Base-by-base conservation (phyloP, 2,888 invertebrate species). In the Drosophila monieri region DNA sequence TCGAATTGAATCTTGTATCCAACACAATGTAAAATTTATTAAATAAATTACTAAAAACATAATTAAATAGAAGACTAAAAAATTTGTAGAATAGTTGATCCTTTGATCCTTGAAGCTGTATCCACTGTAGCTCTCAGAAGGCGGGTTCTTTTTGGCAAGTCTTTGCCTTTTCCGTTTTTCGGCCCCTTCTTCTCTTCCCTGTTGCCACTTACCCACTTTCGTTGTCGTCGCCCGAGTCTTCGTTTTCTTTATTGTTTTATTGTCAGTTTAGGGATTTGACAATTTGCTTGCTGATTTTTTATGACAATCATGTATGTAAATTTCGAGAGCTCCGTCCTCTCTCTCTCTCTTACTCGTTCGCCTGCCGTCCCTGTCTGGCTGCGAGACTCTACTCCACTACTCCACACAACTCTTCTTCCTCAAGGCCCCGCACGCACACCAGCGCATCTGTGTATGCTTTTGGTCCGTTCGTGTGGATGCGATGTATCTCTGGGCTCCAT, bases 251-350 rank as follows among this genome's bases (percentile, higher is more conserved):
- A 88, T 84, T 88, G 88, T 88, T 88, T 84, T 88, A 88, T 84
- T 84, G 84, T 87, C 87, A 87, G 87, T 84, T 84, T 87, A 84
- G 84, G 88, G 83, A 84, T 84, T 84, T 84, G 88, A 84, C 83
- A 84, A 84, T 84, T 84, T 84, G 88, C 88, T 88, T 87, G 83
- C 83, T 87, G 83, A 84, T 84, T 84, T 84, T 84, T 88, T 83
- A 83, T 88, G 83, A 83, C 83, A 83, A 88, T 84, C 88, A 88
- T 84, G 85, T 87, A 87, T 87, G 84, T 88, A 81, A 88, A 87
- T 88, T 88, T 87, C 54, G 59, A 65, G 71, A 61, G 15, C 41
- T 15, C 15, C 15, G 21, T 43, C 8, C 57, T 6, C 65, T 43
- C 25, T 30, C 51, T 35, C 48, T 56, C 37, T 27, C 23, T 12